Percentiles rank a stretch among this genome's conserved stretches.
Evolutionary conservation across 2,797 vertebrate species (phyloP).

Genomic region (Acrossocheilus wenchowensis): DNA sequence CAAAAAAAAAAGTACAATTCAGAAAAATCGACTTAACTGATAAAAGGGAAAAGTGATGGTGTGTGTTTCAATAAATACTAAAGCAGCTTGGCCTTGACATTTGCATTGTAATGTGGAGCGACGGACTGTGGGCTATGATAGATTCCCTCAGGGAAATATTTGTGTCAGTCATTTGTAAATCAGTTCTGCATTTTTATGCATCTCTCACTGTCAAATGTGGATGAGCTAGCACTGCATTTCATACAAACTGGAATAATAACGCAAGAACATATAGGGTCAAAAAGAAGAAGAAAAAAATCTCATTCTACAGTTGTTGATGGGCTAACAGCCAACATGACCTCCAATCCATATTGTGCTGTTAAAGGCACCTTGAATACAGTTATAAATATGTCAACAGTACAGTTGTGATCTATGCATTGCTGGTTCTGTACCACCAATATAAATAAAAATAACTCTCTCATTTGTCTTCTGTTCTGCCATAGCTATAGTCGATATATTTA

Average conservation of each 20-base stretch:
- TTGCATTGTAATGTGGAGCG: constrained; percentile 51
- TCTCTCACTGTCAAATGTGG: constrained; percentile 42
- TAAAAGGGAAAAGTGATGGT: background rate
- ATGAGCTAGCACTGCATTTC: constrained; percentile 35
- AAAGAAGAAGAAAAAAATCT: constrained; percentile 18
- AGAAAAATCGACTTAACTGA: constrained; percentile 2
- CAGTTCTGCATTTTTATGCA: constrained; percentile 58
- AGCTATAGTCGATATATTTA: constrained; percentile 1
- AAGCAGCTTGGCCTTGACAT: constrained; percentile 48
- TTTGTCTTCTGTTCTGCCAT: background rate
- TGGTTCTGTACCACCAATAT: constrained; percentile 22
- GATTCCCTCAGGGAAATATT: constrained; percentile 54
- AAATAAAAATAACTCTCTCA: background rate
- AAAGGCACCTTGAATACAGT: constrained; percentile 41
- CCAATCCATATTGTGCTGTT: constrained; percentile 32
- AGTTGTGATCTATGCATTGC: constrained; percentile 27
- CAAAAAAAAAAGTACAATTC: background rate
- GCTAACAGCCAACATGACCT: constrained; percentile 23
- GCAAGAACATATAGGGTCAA: constrained; percentile 11
- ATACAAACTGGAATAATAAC: constrained; percentile 51
- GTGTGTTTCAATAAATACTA: constrained; percentile 37
- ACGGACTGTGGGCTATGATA: constrained; percentile 49
- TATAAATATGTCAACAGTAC: constrained; percentile 40
- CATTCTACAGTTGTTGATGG: constrained; percentile 34
- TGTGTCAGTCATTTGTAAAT: constrained; percentile 63